Evolutionary conservation across 1,140 invertebrate species (phyloP).

Genomic region (Pseudoatta argentina): DNA sequence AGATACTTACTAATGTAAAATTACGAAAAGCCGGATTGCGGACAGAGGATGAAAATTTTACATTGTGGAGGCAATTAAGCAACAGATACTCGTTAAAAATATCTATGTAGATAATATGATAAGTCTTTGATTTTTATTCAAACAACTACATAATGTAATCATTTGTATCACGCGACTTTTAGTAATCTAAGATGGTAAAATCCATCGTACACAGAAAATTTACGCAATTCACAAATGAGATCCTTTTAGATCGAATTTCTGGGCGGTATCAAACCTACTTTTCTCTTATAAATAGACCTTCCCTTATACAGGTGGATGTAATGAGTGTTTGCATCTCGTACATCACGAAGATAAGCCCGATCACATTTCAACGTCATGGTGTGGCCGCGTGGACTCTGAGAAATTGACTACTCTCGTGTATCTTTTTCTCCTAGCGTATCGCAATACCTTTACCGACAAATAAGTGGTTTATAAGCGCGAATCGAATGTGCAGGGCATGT

Average conservation of each 20-base stretch:
- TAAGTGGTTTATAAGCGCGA: slow-evolving; percentile 55
- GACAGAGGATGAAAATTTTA: too few species aligned
- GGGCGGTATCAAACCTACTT: background rate
- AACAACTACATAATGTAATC: slow-evolving; percentile 12
- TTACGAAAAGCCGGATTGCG: too few species aligned
- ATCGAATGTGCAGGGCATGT: slow-evolving; percentile 44
- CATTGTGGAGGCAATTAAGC: background rate
- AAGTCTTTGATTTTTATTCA: background rate
- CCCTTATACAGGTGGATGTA: slow-evolving; percentile 39
- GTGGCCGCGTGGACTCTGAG: slow-evolving; percentile 49
- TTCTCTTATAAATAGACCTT: background rate
- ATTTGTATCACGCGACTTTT: background rate
- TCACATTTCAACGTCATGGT: slow-evolving; percentile 72
- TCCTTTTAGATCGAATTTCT: background rate
- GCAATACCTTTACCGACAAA: slow-evolving; percentile 63
- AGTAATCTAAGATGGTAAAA: background rate
- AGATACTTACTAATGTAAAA: background rate
- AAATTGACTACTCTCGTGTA: slow-evolving; percentile 62
- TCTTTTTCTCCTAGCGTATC: slow-evolving; percentile 52
- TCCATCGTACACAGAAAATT: background rate
- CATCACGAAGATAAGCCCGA: slow-evolving; percentile 67
- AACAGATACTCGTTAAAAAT: background rate
- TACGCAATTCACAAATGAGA: slow-evolving; percentile 43
- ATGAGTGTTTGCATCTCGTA: slow-evolving; percentile 70
- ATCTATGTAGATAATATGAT: background rate